A percentile compares a stretch with the other conserved stretches of the same genome.
phyloP scores from a whole-genome alignment of 2,797 vertebrate species.

The Enteromius unitaeniatus region DNA sequence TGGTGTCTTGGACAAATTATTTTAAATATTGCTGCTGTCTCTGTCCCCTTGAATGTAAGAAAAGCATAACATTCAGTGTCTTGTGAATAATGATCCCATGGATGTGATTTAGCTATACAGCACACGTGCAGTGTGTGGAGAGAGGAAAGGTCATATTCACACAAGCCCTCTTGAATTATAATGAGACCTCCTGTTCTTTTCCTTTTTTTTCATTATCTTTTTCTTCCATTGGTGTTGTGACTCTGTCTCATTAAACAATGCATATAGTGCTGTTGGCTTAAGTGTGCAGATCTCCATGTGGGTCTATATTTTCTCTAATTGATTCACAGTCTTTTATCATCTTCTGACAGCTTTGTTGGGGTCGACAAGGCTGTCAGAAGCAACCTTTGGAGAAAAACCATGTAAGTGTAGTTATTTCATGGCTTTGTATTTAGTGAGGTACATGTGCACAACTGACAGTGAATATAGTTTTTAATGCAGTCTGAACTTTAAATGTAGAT shows the following conservation, averaged over 20 bases:
- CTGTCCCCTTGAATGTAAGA: conserved; percentile 19
- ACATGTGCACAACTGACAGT: background rate
- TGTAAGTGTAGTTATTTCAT: background rate
- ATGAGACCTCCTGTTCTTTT: conserved; percentile 45
- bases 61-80: conserved; percentile 34
- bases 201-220: conserved; percentile 18
- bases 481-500: background rate
- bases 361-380: background rate
- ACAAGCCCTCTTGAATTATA: conserved; percentile 56
- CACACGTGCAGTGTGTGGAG: conserved; percentile 50
- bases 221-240: background rate
- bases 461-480: background rate
- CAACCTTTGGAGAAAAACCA: background rate
- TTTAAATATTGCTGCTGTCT: conserved; percentile 29
- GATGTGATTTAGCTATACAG: conserved; percentile 58
- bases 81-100: conserved; percentile 59
- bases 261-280: background rate
- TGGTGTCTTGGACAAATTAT: conserved; percentile 4
- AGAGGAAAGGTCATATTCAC: conserved; percentile 61
- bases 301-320: conserved; percentile 44
- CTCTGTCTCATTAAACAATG: conserved; percentile 47
- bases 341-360: conserved; percentile 31
- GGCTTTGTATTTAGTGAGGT: background rate
- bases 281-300: conserved; percentile 4
- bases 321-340: conserved; percentile 41